Evolutionary conservation across 2,113 vertebrate species (phyloP).

Genomic region (Spea multiplicata): DNA sequence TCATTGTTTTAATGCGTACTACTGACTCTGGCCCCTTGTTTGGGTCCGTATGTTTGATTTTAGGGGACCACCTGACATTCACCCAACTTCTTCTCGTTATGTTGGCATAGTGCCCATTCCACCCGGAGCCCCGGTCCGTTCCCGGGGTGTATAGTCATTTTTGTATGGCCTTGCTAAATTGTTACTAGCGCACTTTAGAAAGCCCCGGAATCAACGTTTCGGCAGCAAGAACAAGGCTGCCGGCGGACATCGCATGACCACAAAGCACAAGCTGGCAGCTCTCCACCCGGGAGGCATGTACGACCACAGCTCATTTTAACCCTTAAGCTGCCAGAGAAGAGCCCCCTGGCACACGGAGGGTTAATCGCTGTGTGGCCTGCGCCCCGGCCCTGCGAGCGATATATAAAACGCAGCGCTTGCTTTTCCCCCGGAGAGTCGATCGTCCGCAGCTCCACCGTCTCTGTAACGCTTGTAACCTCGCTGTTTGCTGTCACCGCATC

Average conservation of each 20-base stretch:
- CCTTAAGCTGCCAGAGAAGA: background rate
- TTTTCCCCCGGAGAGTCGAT: background rate
- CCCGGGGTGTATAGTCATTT: background rate
- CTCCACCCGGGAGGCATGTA: background rate
- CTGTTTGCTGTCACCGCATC: constrained; percentile 80
- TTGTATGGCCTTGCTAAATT: background rate
- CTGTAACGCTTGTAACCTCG: constrained; percentile 85
- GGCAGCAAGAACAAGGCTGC: constrained; percentile 7
- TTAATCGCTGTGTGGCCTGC: too few relatives aligned
- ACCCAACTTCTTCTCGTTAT: constrained; percentile 6
- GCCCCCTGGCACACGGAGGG: background rate
- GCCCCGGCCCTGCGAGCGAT: background rate
- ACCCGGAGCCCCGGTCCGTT: background rate
- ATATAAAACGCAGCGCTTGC: background rate
- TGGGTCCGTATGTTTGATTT: background rate
- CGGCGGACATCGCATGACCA: background rate
- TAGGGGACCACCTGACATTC: background rate
- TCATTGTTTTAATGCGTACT: constrained; percentile 15
- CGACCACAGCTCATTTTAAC: background rate
- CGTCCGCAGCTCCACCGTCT: constrained; percentile 63
- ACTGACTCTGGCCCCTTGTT: constrained; percentile 23
- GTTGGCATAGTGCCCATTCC: background rate
- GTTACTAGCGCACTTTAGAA: constrained; percentile 28
- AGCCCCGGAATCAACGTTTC: background rate
- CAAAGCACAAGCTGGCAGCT: background rate